These are phyloP conservation scores for Sarotherodon lohbergeri DNA, from an alignment of 2,113 vertebrate genomes.

Conservation along the genomic window DNA sequence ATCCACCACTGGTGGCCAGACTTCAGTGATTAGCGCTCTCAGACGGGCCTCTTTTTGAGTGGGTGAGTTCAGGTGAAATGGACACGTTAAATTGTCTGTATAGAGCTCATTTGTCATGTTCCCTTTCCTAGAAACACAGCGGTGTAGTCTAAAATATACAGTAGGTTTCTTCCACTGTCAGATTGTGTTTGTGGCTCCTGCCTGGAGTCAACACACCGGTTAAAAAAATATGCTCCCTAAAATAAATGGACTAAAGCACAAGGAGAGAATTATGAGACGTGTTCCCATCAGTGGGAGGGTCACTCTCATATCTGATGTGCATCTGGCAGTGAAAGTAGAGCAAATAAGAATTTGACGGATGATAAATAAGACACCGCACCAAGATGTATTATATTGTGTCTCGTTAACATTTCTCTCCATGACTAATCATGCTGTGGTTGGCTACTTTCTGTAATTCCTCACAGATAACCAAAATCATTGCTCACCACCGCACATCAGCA, in stretches of 20 bases:
- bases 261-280: background rate
- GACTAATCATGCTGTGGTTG: conserved; percentile 5
- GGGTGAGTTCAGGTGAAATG: background rate
- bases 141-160: background rate
- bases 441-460: background rate
- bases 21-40: background rate
- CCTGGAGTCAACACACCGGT: background rate
- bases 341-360: background rate
- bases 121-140: background rate
- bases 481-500: background rate
- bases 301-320: background rate
- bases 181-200: background rate
- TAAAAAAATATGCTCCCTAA: background rate
- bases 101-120: background rate
- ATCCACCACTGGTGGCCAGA: background rate
- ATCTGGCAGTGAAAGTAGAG: background rate
- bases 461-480: background rate
- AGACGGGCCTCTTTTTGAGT: background rate
- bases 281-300: background rate
- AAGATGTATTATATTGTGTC: background rate
- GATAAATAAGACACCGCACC: background rate
- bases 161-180: background rate
- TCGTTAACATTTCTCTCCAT: background rate
- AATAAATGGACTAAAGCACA: background rate
- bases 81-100: background rate